Percentiles rank a stretch among this genome's conserved stretches.
These are phyloP conservation scores for Sinocyclocheilus rhinocerous DNA, from an alignment of 2,113 vertebrate genomes.

Conservation along the genomic window DNA sequence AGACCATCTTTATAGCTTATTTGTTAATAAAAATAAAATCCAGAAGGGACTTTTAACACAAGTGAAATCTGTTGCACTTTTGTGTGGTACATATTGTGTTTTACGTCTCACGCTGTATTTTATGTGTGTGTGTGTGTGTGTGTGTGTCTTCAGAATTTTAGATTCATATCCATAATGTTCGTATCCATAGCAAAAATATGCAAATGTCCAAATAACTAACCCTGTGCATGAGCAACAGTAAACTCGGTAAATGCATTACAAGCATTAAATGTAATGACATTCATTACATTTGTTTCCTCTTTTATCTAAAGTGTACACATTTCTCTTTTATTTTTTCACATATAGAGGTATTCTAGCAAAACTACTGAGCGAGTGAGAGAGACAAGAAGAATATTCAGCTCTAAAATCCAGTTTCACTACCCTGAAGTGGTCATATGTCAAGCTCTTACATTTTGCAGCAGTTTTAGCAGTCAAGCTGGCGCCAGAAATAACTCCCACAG, in stretches of 20 bases:
- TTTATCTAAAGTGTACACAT: background rate
- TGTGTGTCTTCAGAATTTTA: too few species aligned
- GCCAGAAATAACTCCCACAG: constrained; percentile 32
- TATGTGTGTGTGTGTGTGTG: too few species aligned
- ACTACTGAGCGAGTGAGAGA: background rate
- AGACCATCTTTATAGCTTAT: background rate
- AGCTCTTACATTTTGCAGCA: constrained; percentile 48
- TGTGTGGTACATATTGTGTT: too few species aligned
- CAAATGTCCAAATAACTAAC: background rate
- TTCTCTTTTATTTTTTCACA: background rate
- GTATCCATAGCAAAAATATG: too few species aligned
- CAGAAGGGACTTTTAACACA: background rate
- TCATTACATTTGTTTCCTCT: background rate
- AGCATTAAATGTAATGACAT: background rate
- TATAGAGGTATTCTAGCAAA: background rate
- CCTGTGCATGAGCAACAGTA: background rate
- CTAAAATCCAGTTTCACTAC: constrained; percentile 43
- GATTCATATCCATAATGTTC: background rate
- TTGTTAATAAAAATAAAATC: background rate
- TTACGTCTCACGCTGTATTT: too few species aligned
- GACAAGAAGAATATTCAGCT: constrained; percentile 23
- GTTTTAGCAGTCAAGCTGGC: constrained; percentile 33
- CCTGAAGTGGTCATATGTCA: constrained; percentile 52
- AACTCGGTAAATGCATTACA: background rate
- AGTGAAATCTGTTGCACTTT: background rate